Evolutionary conservation across 2,113 vertebrate genomes (phyloP).

Genomic region (Pungitius pungitius): DNA sequence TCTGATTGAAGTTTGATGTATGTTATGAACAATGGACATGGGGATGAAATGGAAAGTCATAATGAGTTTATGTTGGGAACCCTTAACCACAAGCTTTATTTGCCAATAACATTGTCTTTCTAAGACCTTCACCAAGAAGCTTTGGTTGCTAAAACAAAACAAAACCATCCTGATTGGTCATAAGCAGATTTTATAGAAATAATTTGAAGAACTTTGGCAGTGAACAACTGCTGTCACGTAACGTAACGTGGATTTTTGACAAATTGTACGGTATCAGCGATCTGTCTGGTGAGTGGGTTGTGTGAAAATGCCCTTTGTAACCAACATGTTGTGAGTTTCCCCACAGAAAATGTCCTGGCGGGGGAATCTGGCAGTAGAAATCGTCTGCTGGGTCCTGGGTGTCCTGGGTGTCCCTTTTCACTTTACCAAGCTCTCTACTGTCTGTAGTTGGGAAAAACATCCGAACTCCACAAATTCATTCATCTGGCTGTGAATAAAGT

Average conservation of each 20-base stretch:
- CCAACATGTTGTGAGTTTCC: constrained; percentile 60
- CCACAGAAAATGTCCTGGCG: constrained; percentile 60
- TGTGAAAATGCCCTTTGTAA: constrained; percentile 53
- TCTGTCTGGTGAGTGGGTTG: constrained; percentile 61
- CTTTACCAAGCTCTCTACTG: constrained; percentile 26
- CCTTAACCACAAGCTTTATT: background rate
- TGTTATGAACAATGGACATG: background rate
- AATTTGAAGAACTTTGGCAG: constrained; percentile 33
- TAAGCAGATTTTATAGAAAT: constrained; percentile 31
- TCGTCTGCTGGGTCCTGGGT: constrained; percentile 8
- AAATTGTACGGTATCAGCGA: constrained; percentile 31
- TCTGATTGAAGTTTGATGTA: too few relatives aligned
- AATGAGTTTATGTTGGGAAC: background rate
- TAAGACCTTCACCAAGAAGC: background rate
- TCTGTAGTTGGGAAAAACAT: constrained; percentile 27
- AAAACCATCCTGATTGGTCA: background rate
- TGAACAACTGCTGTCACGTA: constrained; percentile 43
- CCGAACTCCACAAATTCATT: constrained; percentile 28
- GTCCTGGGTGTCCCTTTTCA: constrained; percentile 28
- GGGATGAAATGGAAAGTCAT: background rate
- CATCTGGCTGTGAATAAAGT: constrained; percentile 30
- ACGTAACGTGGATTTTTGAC: constrained; percentile 31
- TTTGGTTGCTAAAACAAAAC: constrained; percentile 11
- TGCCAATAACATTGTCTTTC: background rate
- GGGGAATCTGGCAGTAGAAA: constrained; percentile 33